Base-by-base conservation (phyloP, 2,797 vertebrate species). In the Remorina albescens region DNA sequence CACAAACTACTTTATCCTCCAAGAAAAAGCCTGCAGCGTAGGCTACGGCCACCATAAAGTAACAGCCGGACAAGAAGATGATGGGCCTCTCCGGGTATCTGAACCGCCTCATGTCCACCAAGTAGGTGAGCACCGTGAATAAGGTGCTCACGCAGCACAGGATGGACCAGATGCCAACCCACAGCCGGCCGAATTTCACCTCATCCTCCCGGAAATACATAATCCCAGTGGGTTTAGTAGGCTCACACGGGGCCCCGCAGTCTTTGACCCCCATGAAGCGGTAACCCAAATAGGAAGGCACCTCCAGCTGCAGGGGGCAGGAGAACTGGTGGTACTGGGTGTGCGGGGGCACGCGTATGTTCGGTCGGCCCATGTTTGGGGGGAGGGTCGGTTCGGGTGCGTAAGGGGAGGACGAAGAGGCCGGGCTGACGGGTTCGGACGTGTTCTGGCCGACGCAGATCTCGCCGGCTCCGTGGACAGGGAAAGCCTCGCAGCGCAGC, bases 191-290 rank as follows among this genome's bases (percentile, higher is more conserved):
- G 46, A 99, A 99, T 59, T 96, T 96, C 10, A 98, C 94, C 88
- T 99, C 98, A 1, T 98, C 96, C 85, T 98, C 96, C 28, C 96
- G 94, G 77, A 99, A 99, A 86, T 99, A 99, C 98, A 99, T 99
- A 53, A 99, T 95, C 21, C 98, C 98, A 0, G 96, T 96, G 16
- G 95, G 95, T 34, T 95, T 96, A 11, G 86, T 87, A 8, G 96
- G 97, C 84, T 99, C 97, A 1, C 98, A 99, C 0, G 98, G 98
- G 13, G 98, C 98, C 0, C 97, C 98, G 4, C 98, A 99, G 94
- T 99, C 97, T 37, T 96, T 95, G 78, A 96, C 97, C 3, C 97
- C 97, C 87, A 99, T 92, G 77, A 99, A 99, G 23, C 95, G 93
- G 91, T 99, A 99, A 73, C 97, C 96, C 88, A 99, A 89, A 82